These are phyloP conservation scores for Proales similis DNA, from an alignment of 1,140 invertebrate species.

Conservation along the genomic window DNA sequence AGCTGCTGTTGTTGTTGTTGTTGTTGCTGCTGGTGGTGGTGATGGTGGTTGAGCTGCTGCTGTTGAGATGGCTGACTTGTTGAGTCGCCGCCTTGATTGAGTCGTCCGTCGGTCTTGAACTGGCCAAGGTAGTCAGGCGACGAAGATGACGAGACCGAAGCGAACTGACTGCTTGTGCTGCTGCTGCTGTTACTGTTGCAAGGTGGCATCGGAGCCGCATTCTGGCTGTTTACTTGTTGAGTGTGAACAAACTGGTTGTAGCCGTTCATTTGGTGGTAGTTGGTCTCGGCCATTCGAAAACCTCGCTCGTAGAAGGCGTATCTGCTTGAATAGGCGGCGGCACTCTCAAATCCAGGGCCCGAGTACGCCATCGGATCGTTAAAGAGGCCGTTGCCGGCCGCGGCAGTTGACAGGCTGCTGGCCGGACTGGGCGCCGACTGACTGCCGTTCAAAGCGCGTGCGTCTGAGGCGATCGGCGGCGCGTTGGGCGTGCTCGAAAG, in stretches of 20 bases:
- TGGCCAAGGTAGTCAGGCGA: conserved; percentile 30
- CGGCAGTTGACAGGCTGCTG: too few relatives aligned
- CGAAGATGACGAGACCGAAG: conserved; percentile 28
- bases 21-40: conserved; percentile 2
- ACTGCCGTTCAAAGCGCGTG: not conserved
- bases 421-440: not conserved
- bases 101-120: conserved; percentile 25
- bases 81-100: not conserved
- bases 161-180: conserved; percentile 28
- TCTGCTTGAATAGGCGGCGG: too few relatives aligned
- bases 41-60: not conserved
- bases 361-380: conserved; percentile 23
- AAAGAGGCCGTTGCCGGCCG: too few relatives aligned
- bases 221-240: too few relatives aligned
- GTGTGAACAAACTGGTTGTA: too few relatives aligned
- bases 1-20: conserved; percentile 1
- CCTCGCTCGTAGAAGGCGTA: too few relatives aligned
- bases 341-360: too few relatives aligned
- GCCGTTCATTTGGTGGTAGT: too few relatives aligned
- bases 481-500: not conserved
- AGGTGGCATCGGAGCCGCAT: too few relatives aligned
- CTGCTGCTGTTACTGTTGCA: conserved; percentile 1
- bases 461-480: not conserved
- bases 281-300: too few relatives aligned
- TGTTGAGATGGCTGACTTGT: not conserved